Evolutionary conservation across 2,797 vertebrate genomes (phyloP).

Genomic region (Hephaestus fuliginosus): DNA sequence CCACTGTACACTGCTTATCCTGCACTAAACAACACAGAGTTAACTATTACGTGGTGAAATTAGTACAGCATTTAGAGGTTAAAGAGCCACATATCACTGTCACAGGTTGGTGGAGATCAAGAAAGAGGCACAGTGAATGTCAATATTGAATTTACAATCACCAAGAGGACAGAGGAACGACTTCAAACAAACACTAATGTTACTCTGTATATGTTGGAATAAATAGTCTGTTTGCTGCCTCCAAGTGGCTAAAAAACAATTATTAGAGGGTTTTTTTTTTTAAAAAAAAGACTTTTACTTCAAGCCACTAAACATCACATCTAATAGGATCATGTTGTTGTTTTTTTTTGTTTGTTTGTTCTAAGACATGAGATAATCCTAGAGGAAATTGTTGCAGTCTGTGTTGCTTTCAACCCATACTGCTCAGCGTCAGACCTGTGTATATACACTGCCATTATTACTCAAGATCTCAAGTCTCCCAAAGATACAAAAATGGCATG

Average conservation of each 20-base stretch:
- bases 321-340: too few relatives aligned
- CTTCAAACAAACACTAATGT: background rate
- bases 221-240: background rate
- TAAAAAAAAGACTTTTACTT: too few relatives aligned
- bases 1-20: background rate
- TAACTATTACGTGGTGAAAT: background rate
- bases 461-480: background rate
- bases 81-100: background rate
- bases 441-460: too few relatives aligned
- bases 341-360: too few relatives aligned
- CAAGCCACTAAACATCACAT: too few relatives aligned
- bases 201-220: background rate
- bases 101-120: background rate
- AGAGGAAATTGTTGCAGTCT: too few relatives aligned
- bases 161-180: too few relatives aligned
- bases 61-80: background rate
- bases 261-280: too few relatives aligned
- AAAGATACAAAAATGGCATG: background rate
- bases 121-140: background rate
- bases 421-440: too few relatives aligned
- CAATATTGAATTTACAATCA: background rate
- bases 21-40: background rate
- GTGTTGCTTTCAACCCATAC: too few relatives aligned
- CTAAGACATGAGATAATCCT: too few relatives aligned
- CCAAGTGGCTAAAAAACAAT: too few relatives aligned